Percentiles rank a stretch among this genome's conserved stretches.
phyloP scores from a whole-genome alignment of 53 echinoderm and acorn worm genomes.

The Luidia sarsii region DNA sequence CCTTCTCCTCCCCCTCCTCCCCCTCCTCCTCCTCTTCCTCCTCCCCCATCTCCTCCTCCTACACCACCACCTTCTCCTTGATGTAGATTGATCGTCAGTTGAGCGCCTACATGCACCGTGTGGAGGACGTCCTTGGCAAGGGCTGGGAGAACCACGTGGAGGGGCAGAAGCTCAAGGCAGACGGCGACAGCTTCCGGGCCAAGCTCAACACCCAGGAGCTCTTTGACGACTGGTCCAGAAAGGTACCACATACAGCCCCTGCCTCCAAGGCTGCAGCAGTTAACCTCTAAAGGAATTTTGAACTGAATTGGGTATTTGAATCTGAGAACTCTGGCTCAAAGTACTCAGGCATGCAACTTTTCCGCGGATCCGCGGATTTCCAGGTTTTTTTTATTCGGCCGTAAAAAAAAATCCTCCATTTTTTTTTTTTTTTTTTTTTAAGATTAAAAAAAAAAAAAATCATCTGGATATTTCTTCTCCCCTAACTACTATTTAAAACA shows the following conservation, averaged over 20 bases:
- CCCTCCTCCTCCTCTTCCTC: neutral
- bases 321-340: too few species aligned
- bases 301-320: neutral
- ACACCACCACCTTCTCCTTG: neutral
- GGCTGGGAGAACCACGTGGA: conserved; percentile 99
- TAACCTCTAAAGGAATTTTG: neutral
- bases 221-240: conserved; percentile 99
- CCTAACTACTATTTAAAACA: too few species aligned
- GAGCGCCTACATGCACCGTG: conserved; percentile 98
- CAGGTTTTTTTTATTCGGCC: too few species aligned
- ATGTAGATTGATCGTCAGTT: conserved; percentile 98
- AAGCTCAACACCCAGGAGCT: conserved; percentile 99
- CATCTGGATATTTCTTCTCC: too few species aligned
- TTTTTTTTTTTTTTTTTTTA: too few species aligned
- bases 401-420: too few species aligned
- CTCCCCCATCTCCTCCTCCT: too few species aligned
- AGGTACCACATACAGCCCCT: too few species aligned
- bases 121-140: conserved; percentile 97
- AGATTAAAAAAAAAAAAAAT: too few species aligned
- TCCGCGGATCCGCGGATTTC: too few species aligned
- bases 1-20: conserved; percentile 1
- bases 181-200: conserved; percentile 96
- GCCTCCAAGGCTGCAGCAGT: too few species aligned
- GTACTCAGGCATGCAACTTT: neutral
- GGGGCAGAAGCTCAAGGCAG: conserved; percentile 95